Evolutionary conservation across 2,888 invertebrate species (phyloP).

Genomic region (Crocallis elinguaria): DNA sequence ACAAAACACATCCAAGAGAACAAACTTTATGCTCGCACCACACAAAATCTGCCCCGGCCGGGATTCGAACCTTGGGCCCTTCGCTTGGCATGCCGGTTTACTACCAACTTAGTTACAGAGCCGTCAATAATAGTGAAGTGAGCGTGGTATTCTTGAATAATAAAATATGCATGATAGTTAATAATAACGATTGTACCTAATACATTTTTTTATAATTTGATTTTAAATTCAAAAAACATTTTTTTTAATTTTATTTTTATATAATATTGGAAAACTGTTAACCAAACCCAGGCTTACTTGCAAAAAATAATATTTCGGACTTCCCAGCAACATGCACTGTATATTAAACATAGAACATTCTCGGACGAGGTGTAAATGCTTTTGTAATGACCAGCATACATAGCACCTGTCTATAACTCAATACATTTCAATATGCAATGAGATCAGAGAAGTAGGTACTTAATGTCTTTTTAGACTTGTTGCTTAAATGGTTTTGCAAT

Average conservation of each 20-base stretch:
- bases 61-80: too few species aligned
- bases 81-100: too few species aligned
- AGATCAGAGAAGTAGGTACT: conserved; percentile 29
- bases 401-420: conserved; percentile 23
- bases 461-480: conserved; percentile 32
- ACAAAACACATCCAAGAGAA: too few species aligned
- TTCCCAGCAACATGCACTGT: conserved; percentile 3
- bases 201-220: too few species aligned
- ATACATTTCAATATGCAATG: conserved; percentile 34
- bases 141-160: too few species aligned
- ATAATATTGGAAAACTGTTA: not conserved
- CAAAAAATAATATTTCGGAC: not conserved
- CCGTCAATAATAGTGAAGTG: too few species aligned
- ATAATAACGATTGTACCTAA: too few species aligned
- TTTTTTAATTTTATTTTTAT: not conserved
- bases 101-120: too few species aligned
- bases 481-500: conserved; percentile 22
- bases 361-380: conserved; percentile 45
- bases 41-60: too few species aligned
- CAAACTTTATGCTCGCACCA: too few species aligned
- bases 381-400: conserved; percentile 48
- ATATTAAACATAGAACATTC: conserved; percentile 15
- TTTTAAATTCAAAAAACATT: not conserved
- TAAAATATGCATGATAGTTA: too few species aligned
- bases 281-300: not conserved